Evolutionary conservation across 2,888 invertebrate species (phyloP), one percentile per base, ranked within the genome.

Genomic region (Ligdia adustata): DNA sequence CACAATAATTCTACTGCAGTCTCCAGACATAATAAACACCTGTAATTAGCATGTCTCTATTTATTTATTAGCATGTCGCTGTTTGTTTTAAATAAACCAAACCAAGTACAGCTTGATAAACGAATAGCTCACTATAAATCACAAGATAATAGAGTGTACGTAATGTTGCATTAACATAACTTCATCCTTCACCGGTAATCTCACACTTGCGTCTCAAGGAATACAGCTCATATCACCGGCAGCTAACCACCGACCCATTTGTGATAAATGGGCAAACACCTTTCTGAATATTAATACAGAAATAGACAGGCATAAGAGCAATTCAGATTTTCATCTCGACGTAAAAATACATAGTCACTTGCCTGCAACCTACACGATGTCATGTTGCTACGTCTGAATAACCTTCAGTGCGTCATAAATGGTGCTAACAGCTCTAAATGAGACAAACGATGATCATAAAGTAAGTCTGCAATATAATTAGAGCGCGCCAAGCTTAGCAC

Each of bases 151-250:
- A 65, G 66, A 62, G 65, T 63, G 66, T 68, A 62, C 51, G 62
- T 59, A 52, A 64, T 64, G 54, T 64, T 64, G 54, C 64, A 72
- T 75, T 79, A 72, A 66, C 70, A 77, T 75, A 73, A 70, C 67
- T 68, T 63, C 60, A 58, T 60, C 59, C 53, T 55, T 45, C 42
- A 33, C 46, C 39, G 22, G 33, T 47, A 45, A 44, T 56, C 43
- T 13, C 29, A 55, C 48, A 57, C 54, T 60, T 66, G 59, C 33
- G 40, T 12, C 45, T 28, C 27, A 38, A 14, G 26, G 9, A 50
- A 62, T 63, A 69, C 40, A 55, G 55, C 46, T 42, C 34, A 56
- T 52, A 62, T 49, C 31, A 38, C 40, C n/a, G 44, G 29, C 42
- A 40, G 41, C 39, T 46, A 47, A 52, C 37, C 33, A 38, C 35